Evolutionary conservation across 2,113 vertebrate genomes (phyloP).

Genomic region (Circaetus cinerascens): DNA sequence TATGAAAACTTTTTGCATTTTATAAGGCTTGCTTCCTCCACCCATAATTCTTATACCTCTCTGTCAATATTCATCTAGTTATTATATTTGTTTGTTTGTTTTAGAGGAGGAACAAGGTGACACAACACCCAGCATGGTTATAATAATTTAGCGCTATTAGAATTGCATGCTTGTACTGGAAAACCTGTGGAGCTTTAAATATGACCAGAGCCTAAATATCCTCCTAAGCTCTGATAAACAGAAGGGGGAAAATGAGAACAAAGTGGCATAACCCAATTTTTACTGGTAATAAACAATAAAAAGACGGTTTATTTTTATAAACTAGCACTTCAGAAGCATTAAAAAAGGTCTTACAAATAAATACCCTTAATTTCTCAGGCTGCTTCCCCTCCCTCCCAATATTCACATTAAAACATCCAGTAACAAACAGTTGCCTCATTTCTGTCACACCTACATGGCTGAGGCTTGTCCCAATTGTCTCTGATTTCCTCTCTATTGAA

Average conservation of each 20-base stretch:
- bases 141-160: too few species aligned
- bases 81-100: too few species aligned
- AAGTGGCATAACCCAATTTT: background rate
- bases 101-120: too few species aligned
- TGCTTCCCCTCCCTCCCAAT: background rate
- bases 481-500: background rate
- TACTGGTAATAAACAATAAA: background rate
- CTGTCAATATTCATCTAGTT: background rate
- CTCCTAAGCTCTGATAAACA: background rate
- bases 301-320: background rate
- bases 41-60: background rate
- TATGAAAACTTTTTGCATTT: background rate
- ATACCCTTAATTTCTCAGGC: background rate
- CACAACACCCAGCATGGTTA: too few species aligned
- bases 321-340: background rate
- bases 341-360: background rate
- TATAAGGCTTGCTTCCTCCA: background rate
- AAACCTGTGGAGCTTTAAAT: background rate
- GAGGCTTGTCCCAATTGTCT: background rate
- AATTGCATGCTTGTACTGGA: too few species aligned
- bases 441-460: fast-evolving
- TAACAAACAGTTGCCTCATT: background rate
- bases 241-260: too few species aligned
- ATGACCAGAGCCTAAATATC: background rate
- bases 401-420: background rate